These are phyloP conservation scores for Forficula auricularia DNA, from an alignment of 1,140 invertebrate genomes.

Conservation along the genomic window DNA sequence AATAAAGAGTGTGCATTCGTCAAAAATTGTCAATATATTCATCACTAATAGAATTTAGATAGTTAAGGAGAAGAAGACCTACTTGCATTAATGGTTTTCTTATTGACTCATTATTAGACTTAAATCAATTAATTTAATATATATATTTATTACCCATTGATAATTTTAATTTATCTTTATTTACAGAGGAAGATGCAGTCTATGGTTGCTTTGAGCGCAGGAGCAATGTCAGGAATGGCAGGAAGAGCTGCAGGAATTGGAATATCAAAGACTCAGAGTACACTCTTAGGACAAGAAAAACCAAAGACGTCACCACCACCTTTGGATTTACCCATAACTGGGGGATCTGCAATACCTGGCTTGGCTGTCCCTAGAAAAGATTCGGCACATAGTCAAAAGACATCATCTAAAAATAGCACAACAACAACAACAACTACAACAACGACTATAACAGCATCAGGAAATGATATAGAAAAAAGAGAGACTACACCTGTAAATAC, in stretches of 20 bases:
- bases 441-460: constrained; percentile 7
- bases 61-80: too few species aligned
- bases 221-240: constrained; percentile 75
- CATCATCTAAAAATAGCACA: constrained; percentile 36
- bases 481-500: constrained; percentile 33
- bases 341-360: too few species aligned
- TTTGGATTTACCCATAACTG: too few species aligned
- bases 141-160: too few species aligned
- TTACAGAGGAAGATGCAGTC: constrained; percentile 66
- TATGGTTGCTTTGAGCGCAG: constrained; percentile 74
- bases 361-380: constrained; percentile 18
- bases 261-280: constrained; percentile 56
- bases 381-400: constrained; percentile 42
- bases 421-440: constrained; percentile 33
- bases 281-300: constrained; percentile 51
- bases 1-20: too few species aligned
- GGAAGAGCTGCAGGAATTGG: constrained; percentile 71
- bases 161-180: too few species aligned
- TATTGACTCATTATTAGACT: too few species aligned
- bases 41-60: too few species aligned
- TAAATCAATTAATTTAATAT: too few species aligned
- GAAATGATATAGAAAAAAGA: neutral
- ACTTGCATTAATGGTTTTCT: too few species aligned
- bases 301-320: constrained; percentile 24
- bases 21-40: too few species aligned